These are phyloP conservation scores for Matsumurasca onukii DNA, from an alignment of 1,140 invertebrate species.

Conservation along the genomic window DNA sequence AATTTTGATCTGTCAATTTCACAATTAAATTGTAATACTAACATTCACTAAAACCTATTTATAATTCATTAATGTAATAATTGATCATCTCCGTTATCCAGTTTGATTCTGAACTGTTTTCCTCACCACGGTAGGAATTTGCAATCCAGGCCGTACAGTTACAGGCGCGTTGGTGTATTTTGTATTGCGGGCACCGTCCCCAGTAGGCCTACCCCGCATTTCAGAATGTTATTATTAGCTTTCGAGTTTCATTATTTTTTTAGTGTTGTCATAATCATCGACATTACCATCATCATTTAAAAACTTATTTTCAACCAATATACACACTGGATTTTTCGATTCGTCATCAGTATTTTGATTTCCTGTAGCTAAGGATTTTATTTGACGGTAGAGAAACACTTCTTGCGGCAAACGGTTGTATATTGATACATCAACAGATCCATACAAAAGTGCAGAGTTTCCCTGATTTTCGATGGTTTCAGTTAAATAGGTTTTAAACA, in stretches of 20 bases:
- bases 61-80: not conserved
- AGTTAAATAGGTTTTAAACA: not conserved
- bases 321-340: not conserved
- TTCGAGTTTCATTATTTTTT: too few relatives aligned
- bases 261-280: not conserved
- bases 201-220: not conserved
- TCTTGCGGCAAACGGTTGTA: not conserved
- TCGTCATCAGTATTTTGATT: not conserved
- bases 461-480: not conserved
- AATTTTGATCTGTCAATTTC: not conserved
- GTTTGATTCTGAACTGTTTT: not conserved
- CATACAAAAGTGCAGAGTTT: not conserved
- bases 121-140: not conserved
- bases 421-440: not conserved
- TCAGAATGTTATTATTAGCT: too few relatives aligned
- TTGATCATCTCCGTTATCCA: not conserved
- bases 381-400: not conserved
- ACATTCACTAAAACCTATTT: not conserved
- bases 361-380: not conserved
- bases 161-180: not conserved
- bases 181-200: not conserved
- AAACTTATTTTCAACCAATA: not conserved
- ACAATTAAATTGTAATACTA: not conserved
- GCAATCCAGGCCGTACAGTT: conserved; percentile 1
- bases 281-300: not conserved